Conservation (phyloP, 2,797 vertebrate species). For the Syngnathus rostellatus region DNA sequence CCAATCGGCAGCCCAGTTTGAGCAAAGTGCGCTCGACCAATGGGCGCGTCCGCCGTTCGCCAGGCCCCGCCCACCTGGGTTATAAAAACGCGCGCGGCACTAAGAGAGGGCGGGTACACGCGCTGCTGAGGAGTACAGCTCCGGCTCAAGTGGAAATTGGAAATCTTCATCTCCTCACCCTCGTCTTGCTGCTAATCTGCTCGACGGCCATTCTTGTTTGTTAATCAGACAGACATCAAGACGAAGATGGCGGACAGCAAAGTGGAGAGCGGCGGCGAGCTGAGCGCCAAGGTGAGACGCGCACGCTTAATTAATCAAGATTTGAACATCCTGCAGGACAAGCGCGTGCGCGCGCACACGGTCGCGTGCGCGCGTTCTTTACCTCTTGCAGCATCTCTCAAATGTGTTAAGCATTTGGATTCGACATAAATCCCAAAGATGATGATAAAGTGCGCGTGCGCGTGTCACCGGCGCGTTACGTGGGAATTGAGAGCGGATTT, state of each 20-base stretch:
- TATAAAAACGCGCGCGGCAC: slow-evolving; percentile 43
- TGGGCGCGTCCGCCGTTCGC: slow-evolving; percentile 23
- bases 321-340: neutral
- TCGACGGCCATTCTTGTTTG: slow-evolving; percentile 6
- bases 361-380: neutral
- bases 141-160: neutral
- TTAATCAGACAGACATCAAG: neutral
- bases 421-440: neutral
- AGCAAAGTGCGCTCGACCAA: slow-evolving; percentile 38
- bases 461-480: neutral
- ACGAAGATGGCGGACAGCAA: slow-evolving; percentile 39
- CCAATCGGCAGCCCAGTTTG: slow-evolving; percentile 41
- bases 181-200: neutral
- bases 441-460: neutral
- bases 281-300: slow-evolving; percentile 38
- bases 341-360: neutral
- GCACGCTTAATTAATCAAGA: neutral
- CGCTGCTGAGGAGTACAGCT: slow-evolving; percentile 35
- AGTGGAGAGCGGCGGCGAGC: slow-evolving; percentile 28
- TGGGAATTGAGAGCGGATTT: slow-evolving; percentile 7
- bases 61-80: slow-evolving; percentile 43
- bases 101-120: slow-evolving; percentile 27
- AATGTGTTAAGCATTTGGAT: neutral
- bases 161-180: slow-evolving; percentile 9
- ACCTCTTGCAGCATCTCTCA: neutral